phyloP scores from a whole-genome alignment of 2,113 vertebrate species.

The Gorsachius goisagi region DNA sequence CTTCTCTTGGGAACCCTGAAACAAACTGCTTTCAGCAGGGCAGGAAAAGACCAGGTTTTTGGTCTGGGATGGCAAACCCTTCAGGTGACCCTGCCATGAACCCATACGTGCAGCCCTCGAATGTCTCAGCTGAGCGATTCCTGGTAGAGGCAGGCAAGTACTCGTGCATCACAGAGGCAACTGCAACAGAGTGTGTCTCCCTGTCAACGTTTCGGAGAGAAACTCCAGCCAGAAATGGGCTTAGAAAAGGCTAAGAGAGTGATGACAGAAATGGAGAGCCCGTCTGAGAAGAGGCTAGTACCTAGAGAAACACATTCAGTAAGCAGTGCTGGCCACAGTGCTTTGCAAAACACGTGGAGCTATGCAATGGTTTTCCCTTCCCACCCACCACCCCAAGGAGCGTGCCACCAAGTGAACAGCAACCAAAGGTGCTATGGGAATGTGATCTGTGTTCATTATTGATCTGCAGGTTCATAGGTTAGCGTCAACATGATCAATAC shows the following conservation, averaged over 20 bases:
- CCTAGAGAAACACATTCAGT: fast-evolving
- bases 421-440: not conserved
- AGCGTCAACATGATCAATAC: conserved; percentile 2
- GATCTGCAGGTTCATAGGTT: not conserved
- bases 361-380: not conserved
- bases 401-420: not conserved
- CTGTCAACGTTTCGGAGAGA: not conserved
- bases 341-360: not conserved
- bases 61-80: not conserved
- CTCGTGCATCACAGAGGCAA: not conserved
- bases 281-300: fast-evolving
- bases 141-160: not conserved
- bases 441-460: not conserved
- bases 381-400: not conserved
- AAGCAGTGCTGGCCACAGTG: not conserved
- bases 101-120: not conserved
- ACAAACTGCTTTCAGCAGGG: not conserved
- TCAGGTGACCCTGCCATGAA: not conserved
- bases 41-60: not conserved
- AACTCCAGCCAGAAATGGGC: not conserved
- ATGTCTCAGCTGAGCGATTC: not conserved
- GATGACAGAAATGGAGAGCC: not conserved
- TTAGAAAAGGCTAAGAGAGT: not conserved
- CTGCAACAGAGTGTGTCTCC: not conserved
- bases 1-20: not conserved